phyloP scores from a whole-genome alignment of 2,888 invertebrate species.

The Acronicta leporina region DNA sequence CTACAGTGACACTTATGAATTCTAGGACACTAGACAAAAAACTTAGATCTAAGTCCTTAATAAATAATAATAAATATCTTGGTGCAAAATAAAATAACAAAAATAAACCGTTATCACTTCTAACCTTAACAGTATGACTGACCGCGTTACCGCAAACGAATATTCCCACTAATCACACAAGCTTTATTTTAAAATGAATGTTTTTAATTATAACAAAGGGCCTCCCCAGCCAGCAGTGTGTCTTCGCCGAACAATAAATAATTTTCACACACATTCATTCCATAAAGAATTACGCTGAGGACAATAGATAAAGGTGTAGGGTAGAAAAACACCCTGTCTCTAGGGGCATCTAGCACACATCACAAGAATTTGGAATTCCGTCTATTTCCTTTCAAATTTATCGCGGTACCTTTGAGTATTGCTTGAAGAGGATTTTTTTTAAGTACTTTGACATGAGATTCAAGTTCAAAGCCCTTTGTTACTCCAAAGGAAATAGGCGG shows the following conservation, averaged over 20 bases:
- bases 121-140: conserved; percentile 79
- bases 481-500: conserved; percentile 51
- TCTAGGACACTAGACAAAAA: conserved; percentile 85
- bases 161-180: conserved; percentile 86
- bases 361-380: conserved; percentile 69
- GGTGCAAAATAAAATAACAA: conserved; percentile 80
- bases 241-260: conserved; percentile 54
- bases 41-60: conserved; percentile 84
- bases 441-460: conserved; percentile 36
- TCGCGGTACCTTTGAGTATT: conserved; percentile 16
- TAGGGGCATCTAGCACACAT: conserved; percentile 80
- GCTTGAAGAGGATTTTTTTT: background rate
- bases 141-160: conserved; percentile 79
- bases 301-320: conserved; percentile 77
- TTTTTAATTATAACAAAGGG: conserved; percentile 57
- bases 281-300: conserved; percentile 83
- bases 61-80: conserved; percentile 82
- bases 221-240: conserved; percentile 65
- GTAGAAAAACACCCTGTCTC: conserved; percentile 72
- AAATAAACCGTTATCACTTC: conserved; percentile 73
- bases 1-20: conserved; percentile 87
- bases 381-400: conserved; percentile 48
- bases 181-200: conserved; percentile 73
- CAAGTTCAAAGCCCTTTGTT: conserved; percentile 1
- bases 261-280: conserved; percentile 83